phyloP scores from a whole-genome alignment of 2,888 invertebrate genomes.

The Ligdia adustata region DNA sequence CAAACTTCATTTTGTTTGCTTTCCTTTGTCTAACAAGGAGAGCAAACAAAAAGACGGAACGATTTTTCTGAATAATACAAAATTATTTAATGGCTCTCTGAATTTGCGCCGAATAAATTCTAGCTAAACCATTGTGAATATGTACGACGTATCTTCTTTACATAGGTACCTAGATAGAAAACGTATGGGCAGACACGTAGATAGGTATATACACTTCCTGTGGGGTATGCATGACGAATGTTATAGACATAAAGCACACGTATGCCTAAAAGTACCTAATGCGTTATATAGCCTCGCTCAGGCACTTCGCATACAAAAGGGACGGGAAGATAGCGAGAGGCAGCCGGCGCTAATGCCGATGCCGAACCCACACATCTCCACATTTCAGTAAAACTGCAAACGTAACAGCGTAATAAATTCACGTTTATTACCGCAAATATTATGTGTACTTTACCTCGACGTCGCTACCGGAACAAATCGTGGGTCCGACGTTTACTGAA shows the following conservation, averaged over 20 bases:
- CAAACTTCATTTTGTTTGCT: no score
- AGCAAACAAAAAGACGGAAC: no score
- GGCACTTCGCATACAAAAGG: conserved; percentile 33
- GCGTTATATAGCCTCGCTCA: conserved; percentile 15
- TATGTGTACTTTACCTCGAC: conserved; percentile 67
- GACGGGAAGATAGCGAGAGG: conserved; percentile 47
- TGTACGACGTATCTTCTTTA: no score
- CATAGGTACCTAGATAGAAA: neutral
- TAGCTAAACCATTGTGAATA: no score
- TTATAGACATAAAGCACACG: conserved; percentile 21
- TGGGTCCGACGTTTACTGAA: conserved; percentile 61
- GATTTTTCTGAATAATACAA: no score
- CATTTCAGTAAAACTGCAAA: conserved; percentile 80
- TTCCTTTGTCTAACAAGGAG: no score
- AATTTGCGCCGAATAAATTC: no score
- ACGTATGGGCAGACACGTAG: neutral
- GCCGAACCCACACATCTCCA: conserved; percentile 69
- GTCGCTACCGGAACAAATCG: conserved; percentile 74
- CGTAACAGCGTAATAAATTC: conserved; percentile 79
- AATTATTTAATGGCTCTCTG: no score
- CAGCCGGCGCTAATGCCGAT: conserved; percentile 68
- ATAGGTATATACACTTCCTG: neutral
- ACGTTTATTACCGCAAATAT: conserved; percentile 78
- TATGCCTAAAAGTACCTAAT: conserved; percentile 10
- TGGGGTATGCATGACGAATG: conserved; percentile 18